These are phyloP conservation scores for Belgica antarctica DNA, from an alignment of 2,888 invertebrate species.

Conservation along the genomic window DNA sequence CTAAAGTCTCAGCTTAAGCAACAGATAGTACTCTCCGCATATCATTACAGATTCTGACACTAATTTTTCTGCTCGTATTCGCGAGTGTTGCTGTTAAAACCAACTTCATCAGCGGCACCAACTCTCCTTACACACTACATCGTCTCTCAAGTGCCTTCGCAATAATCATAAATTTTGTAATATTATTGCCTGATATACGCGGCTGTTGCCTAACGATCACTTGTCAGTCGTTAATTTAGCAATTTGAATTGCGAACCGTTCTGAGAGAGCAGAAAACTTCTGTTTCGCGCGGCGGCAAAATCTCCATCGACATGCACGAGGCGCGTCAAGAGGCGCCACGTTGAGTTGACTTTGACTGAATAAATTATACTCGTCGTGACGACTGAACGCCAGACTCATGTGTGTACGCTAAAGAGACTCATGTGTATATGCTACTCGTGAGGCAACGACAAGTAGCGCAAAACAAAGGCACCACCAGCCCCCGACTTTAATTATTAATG, in stretches of 20 bases:
- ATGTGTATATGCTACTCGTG: too few relatives aligned
- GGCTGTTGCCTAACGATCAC: neutral
- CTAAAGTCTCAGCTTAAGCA: neutral
- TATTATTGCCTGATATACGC: neutral
- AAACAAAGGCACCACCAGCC: too few relatives aligned
- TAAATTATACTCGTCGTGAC: conserved; percentile 19
- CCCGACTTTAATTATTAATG: too few relatives aligned
- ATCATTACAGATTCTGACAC: neutral
- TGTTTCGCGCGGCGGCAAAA: too few relatives aligned
- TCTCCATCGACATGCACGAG: neutral
- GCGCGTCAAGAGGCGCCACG: conserved; percentile 14
- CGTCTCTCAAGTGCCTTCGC: neutral
- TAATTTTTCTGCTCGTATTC: neutral
- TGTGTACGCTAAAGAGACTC: neutral
- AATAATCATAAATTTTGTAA: conserved; percentile 6
- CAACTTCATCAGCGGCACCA: neutral
- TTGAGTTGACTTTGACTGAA: conserved; percentile 8
- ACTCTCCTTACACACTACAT: too few relatives aligned
- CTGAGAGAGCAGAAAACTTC: neutral
- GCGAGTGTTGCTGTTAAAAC: neutral
- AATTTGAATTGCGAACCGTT: neutral
- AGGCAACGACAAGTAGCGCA: too few relatives aligned
- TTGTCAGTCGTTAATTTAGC: conserved; percentile 1
- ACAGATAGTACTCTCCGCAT: neutral
- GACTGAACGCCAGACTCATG: neutral